Conservation (phyloP, 1,140 invertebrate species). For the Drosophila suzukii region DNA sequence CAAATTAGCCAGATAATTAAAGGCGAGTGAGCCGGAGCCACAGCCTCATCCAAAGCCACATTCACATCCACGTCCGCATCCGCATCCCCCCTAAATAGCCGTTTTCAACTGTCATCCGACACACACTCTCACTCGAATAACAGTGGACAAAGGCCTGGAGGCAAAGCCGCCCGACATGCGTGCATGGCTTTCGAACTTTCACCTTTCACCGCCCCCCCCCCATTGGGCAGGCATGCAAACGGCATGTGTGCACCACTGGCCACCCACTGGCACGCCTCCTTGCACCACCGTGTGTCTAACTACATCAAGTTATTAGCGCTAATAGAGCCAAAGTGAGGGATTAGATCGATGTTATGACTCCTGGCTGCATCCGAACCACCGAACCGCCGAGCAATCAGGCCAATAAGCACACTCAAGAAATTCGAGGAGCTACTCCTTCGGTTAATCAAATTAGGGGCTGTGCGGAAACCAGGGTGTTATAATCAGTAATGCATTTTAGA, state of each 20-base stretch:
- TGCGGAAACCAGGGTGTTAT: no score
- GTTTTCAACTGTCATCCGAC: conserved; percentile 1
- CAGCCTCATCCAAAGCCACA: no score
- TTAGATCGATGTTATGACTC: conserved; percentile 70
- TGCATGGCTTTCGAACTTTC: conserved; percentile 14
- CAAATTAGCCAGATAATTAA: conserved; percentile 40
- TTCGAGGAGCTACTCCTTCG: neutral
- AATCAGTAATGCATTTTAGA: no score
- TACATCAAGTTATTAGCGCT: conserved; percentile 69
- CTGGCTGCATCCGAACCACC: conserved; percentile 18
- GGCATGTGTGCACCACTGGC: neutral
- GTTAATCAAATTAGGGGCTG: neutral
- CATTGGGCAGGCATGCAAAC: conserved; percentile 8
- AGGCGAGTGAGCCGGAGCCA: conserved; percentile 12
- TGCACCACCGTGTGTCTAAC: conserved; percentile 45
- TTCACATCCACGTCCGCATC: neutral
- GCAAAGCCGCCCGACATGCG: conserved; percentile 7
- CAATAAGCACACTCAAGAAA: conserved; percentile 9
- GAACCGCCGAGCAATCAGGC: conserved; percentile 19
- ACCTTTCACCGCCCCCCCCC: no score
- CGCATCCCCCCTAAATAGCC: neutral
- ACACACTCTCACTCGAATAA: neutral
- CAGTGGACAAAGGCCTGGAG: conserved; percentile 28
- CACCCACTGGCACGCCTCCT: neutral
- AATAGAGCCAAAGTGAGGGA: conserved; percentile 67